Conservation (phyloP, 2,888 invertebrate species). For the Drosophila meridiana region DNA sequence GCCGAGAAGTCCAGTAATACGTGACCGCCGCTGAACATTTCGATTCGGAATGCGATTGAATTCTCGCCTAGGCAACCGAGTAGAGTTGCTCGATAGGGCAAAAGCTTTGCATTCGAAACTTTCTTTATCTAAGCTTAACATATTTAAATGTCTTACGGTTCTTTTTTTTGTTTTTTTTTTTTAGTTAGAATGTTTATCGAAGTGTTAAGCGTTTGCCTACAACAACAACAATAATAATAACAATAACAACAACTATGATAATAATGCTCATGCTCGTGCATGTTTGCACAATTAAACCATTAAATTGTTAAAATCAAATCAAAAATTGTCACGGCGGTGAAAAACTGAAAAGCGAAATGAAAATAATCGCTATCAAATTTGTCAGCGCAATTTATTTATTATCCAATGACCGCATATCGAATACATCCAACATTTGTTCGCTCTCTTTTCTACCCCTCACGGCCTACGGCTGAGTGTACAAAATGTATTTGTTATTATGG, state of each 20-base stretch:
- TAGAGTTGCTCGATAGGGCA: constrained; percentile 2
- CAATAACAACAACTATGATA: constrained; percentile 16
- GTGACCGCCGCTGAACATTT: constrained; percentile 43
- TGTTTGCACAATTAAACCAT: constrained; percentile 67
- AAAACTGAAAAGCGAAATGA: constrained; percentile 31
- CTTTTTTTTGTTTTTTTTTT: background rate
- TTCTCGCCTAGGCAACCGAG: background rate
- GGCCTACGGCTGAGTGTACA: constrained; percentile 1
- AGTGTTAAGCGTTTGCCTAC: constrained; percentile 58
- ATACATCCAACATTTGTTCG: constrained; percentile 13
- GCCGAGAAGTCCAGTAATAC: constrained; percentile 58
- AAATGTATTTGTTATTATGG: constrained; percentile 17
- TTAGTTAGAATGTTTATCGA: constrained; percentile 42
- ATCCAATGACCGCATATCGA: constrained; percentile 37
- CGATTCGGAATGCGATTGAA: constrained; percentile 17
- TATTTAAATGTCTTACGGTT: constrained; percentile 16
- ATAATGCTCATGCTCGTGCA: constrained; percentile 15
- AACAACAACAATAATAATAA: constrained; percentile 7
- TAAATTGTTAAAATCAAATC: constrained; percentile 81
- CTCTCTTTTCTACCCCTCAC: background rate
- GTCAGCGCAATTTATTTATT: constrained; percentile 47
- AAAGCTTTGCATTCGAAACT: constrained; percentile 24
- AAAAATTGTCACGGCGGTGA: constrained; percentile 44
- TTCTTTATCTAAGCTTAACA: constrained; percentile 36
- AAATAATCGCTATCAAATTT: constrained; percentile 44